Conservation (phyloP, 2,888 invertebrate genomes). For the Habroteleia sp. region DNA sequence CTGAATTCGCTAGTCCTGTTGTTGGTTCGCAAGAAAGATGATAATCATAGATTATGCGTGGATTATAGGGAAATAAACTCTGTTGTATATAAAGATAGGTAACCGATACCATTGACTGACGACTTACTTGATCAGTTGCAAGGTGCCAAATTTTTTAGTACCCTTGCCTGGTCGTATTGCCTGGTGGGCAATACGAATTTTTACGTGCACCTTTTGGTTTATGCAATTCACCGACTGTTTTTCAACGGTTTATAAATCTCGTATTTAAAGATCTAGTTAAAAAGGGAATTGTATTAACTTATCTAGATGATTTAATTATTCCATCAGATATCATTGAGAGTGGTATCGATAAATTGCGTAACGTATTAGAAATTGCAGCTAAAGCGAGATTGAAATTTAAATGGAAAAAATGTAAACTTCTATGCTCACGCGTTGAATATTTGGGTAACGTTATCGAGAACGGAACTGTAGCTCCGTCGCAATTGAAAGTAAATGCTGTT, state of each 20-base stretch:
- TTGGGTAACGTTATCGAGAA: not conserved
- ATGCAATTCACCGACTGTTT: not conserved
- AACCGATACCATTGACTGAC: slow-evolving; percentile 33
- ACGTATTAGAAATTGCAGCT: not conserved
- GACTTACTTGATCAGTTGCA: slow-evolving; percentile 34
- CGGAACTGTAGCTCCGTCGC: not conserved
- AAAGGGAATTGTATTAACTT: not conserved
- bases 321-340: not conserved
- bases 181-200: not conserved
- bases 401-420: not conserved
- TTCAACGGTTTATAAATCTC: not conserved
- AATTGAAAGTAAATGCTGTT: not conserved
- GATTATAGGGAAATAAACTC: slow-evolving; percentile 49
- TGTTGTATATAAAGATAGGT: slow-evolving; percentile 28
- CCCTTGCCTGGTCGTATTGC: slow-evolving; percentile 12
- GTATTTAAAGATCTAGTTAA: not conserved
- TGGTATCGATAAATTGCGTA: not conserved
- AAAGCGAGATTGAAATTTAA: not conserved
- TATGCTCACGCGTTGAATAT: not conserved
- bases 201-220: not conserved
- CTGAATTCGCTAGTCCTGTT: slow-evolving; percentile 40
- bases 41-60: slow-evolving; percentile 20
- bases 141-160: slow-evolving; percentile 18
- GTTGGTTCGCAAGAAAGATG: slow-evolving; percentile 46
- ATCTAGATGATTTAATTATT: not conserved